Conservation (phyloP, 2,888 invertebrate genomes). For the Diaperis boleti region DNA sequence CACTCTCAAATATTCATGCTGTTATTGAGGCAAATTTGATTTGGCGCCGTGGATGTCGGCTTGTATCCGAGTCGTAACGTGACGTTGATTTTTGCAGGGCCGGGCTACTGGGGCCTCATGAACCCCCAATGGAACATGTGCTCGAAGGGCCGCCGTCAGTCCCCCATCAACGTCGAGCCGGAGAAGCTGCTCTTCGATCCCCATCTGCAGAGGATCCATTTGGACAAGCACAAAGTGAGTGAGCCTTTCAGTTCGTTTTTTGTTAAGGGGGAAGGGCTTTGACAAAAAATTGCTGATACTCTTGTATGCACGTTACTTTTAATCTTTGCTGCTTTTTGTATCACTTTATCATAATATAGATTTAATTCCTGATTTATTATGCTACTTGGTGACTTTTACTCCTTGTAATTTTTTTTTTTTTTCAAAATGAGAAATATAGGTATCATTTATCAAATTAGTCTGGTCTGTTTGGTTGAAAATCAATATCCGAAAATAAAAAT, state of each 20-base stretch:
- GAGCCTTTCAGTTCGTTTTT: no score
- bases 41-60: conserved; percentile 21
- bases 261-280: no score
- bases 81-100: conserved; percentile 75
- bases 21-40: conserved; percentile 24
- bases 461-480: no score
- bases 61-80: conserved; percentile 7
- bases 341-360: no score
- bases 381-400: no score
- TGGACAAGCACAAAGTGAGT: conserved; percentile 94
- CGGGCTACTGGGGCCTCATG: conserved; percentile 97
- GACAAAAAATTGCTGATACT: conserved; percentile 22
- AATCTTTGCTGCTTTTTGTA: no score
- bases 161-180: conserved; percentile 97
- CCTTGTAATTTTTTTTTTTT: no score
- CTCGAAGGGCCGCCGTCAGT: conserved; percentile 95
- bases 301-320: no score
- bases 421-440: no score
- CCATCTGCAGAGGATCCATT: conserved; percentile 88
- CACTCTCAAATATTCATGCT: conserved; percentile 6
- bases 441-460: no score
- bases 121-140: conserved; percentile 99
- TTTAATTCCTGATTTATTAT: no score
- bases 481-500: no score
- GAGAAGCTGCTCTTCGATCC: conserved; percentile 95